Conservation (phyloP, 2,888 invertebrate species). For the Lepidonotus clava region DNA sequence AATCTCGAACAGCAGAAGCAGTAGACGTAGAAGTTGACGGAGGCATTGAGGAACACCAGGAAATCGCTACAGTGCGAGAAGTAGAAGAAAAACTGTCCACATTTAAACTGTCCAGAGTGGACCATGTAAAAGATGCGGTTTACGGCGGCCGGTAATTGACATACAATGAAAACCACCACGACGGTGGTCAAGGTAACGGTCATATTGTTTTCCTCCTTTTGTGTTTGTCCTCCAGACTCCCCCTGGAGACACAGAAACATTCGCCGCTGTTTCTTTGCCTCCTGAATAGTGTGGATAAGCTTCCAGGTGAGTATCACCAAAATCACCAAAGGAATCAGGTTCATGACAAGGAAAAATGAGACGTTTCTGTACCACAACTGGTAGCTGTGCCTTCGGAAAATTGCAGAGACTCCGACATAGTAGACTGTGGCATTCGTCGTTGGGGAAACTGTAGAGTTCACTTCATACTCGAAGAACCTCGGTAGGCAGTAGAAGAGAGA, state of each 20-base stretch:
- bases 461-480: neutral
- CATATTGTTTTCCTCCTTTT: neutral
- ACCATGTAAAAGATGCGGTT: neutral
- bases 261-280: neutral
- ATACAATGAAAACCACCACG: conserved; percentile 7
- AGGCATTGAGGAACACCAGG: neutral
- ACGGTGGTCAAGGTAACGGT: neutral
- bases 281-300: neutral
- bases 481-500: neutral
- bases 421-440: neutral
- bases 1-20: conserved; percentile 10
- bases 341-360: neutral
- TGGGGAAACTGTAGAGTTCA: neutral
- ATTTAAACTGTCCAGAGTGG: neutral
- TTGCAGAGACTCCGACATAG: neutral
- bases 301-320: neutral
- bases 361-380: conserved; percentile 12
- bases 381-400: neutral
- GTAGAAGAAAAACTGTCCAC: conserved; percentile 6
- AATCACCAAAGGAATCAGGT: neutral
- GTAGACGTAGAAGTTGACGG: conserved; percentile 29
- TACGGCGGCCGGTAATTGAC: neutral
- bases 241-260: neutral
- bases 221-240: neutral
- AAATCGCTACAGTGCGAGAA: conserved; percentile 7